A percentile compares a stretch with the other conserved stretches of the same genome.
phyloP scores from a whole-genome alignment of 2,113 vertebrate species.

The Eublepharis macularius region DNA sequence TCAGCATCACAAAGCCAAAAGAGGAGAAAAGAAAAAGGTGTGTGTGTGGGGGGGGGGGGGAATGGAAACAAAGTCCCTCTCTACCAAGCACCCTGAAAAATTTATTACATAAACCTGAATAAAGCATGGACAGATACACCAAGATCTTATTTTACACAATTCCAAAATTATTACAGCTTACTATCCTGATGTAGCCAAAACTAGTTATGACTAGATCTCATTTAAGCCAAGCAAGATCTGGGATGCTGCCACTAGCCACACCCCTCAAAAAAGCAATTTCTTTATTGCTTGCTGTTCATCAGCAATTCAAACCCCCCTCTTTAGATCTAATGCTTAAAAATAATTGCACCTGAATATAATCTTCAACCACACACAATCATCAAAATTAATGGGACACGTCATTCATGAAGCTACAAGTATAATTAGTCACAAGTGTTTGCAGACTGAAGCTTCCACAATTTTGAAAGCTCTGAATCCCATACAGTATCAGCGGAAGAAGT shows the following conservation, averaged over 20 bases:
- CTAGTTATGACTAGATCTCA: neutral
- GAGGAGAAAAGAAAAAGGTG: neutral
- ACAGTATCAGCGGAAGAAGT: neutral
- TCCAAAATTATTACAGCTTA: neutral
- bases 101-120: too few relatives aligned
- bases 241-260: too few relatives aligned
- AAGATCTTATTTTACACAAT: neutral
- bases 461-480: neutral
- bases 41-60: too few relatives aligned
- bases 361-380: neutral
- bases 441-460: neutral
- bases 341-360: neutral
- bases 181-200: neutral
- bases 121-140: too few relatives aligned
- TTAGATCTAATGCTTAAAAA: neutral
- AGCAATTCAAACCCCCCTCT: neutral
- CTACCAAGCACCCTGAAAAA: too few relatives aligned
- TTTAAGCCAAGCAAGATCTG: neutral
- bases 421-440: neutral
- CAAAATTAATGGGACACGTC: neutral
- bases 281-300: neutral
- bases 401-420: neutral
- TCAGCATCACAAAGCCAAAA: neutral
- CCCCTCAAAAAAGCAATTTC: neutral
- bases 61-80: too few relatives aligned